Percentiles rank a stretch among this genome's conserved stretches.
Evolutionary conservation across 1,140 invertebrate genomes (phyloP).

Genomic region (Drosophila sucinea): DNA sequence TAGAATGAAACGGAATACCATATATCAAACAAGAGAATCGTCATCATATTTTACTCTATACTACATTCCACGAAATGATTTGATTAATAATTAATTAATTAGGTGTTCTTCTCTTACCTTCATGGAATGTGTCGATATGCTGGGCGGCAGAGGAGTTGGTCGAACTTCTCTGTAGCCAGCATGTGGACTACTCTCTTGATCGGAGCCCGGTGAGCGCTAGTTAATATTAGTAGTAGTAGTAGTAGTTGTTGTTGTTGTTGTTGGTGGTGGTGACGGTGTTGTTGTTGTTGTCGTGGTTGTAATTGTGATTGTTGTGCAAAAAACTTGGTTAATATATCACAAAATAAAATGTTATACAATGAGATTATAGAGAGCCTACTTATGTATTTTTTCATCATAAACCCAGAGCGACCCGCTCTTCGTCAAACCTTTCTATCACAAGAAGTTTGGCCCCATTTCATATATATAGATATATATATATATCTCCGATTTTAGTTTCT

Average conservation of each 20-base stretch:
- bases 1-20: constrained; percentile 53
- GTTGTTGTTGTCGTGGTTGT: constrained; percentile 22
- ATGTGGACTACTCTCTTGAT: constrained; percentile 76
- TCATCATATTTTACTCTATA: background rate
- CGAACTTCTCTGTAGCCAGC: constrained; percentile 71
- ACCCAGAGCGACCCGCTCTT: background rate
- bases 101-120: constrained; percentile 61
- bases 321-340: constrained; percentile 1
- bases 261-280: constrained; percentile 43
- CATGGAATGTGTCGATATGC: constrained; percentile 82
- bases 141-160: constrained; percentile 74
- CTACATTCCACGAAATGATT: too few relatives aligned
- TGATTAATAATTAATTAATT: background rate
- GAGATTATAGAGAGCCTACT: background rate
- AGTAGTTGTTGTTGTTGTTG: constrained; percentile 21
- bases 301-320: constrained; percentile 20
- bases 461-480: background rate
- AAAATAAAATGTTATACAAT: background rate
- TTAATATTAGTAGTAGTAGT: constrained; percentile 16
- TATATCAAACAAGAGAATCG: constrained; percentile 30
- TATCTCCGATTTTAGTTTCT: constrained; percentile 1
- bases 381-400: background rate
- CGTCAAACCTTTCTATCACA: constrained; percentile 5
- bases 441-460: constrained; percentile 38
- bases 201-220: constrained; percentile 81